Base-by-base conservation (phyloP, 2,113 vertebrate genomes). In the Poeciliopsis occidentalis region DNA sequence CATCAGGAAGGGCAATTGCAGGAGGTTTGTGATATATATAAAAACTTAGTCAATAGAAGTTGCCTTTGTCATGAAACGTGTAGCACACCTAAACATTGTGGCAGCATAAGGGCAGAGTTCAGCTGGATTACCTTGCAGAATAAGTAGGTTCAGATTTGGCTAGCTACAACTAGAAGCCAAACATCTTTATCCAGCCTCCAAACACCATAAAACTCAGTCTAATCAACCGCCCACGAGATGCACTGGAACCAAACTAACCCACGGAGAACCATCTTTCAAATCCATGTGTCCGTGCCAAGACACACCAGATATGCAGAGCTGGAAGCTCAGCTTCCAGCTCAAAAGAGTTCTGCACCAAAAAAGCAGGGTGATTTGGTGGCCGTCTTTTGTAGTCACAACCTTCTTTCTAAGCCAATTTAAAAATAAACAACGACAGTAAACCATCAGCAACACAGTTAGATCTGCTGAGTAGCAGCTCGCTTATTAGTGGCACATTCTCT, bases 401-500 rank as follows among this genome's bases (percentile, higher is more conserved):
- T 32, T 29, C 12, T 32, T 74, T 60, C 17, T 64, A 76, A 77
- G 73, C 61, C 51, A 44, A 70, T 75, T 70, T 37, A 11, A 37
- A 34, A 64, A 86, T 4, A 41, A 41, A 34, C 51, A 86, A 80
- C 70, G 65, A 62, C 63, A 47, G 8, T 67, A 60, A 83, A 76
- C 72, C 74, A 84, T 86, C 84, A 78, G 79, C 71, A 82, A 86
- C 83, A 87, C 75, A 83, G 77, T 81, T 70, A 67, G 74, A 70
- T 76, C 79, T 82, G 70, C 64, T 78, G 76, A 79, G 87, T 83
- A 86, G 84, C 73, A 60, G 77, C 76, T 80, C 75, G 86, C 78
- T 72, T 85, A 83, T 86, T 85, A 79, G 82, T 78, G 71, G 78
- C 84, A 85, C 79, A 76, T 85, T 77, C 86, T 86, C 89, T 85